Evolutionary conservation across 1,140 invertebrate species (phyloP), one percentile per base, ranked within the genome.

Genomic region (Oreohelix idahoensis): DNA sequence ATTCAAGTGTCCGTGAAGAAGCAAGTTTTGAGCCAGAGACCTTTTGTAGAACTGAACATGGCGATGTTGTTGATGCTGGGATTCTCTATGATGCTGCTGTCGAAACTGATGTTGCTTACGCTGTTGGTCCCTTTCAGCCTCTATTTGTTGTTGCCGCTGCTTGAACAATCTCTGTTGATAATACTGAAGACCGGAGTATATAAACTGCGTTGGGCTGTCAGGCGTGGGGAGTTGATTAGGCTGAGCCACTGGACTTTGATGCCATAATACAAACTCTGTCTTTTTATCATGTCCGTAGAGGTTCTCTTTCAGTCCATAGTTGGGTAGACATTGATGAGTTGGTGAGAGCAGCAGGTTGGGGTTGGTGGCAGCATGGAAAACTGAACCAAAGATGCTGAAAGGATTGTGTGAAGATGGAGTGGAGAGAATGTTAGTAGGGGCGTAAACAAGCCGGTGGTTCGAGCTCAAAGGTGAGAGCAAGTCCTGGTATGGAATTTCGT

Each of bases 71-170:
- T 79, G 51, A 35, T 69, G 53, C 1, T 79, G 36, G 13, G 13
- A 2, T 35, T 79, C 49, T 39, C 58, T n/a, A 0, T 79, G 78
- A 26, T 66, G 71, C 29, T 38, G 35, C 36, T 42, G 71, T 42
- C 42, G 53, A n/a, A 36, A 69, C 20, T 79, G 78, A 4, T 79
- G 78, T 36, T 79, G 78, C 29, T 51, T 39, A 1, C 45, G 75
- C 2, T 69, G 78, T 26, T 74, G 71, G 8, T 74, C 38, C 11
- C 42, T 26, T 4, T 74, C 23, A 0, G 36, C 23, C 71, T 74
- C 38, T 42, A 42, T 1, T n/a, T 66, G 51, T 10, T 79, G 78
- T 1, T 79, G 78, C 2, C 58, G 78, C 11, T 79, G 78, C 23
- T 58, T 51, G 1, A 29, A 36, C 17, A 38, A 20, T 11, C 58